Percentiles rank a stretch among this genome's conserved stretches.
Conservation (phyloP, 2,888 invertebrate species). For the Hyposoter dolosus region DNA sequence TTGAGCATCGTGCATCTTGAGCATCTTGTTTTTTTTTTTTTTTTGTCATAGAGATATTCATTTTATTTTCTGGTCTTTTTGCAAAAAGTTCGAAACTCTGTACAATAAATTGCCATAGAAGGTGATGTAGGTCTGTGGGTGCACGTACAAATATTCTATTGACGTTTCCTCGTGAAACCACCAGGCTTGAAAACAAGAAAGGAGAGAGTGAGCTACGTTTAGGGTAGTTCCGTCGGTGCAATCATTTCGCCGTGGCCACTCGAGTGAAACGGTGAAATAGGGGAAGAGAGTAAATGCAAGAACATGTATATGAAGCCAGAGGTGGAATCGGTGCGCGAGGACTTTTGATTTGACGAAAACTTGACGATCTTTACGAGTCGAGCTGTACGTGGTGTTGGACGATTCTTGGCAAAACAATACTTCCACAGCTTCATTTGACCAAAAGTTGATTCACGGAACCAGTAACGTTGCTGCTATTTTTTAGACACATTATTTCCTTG, state of each 20-base stretch:
- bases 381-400: not conserved
- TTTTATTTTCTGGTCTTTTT: too few relatives aligned
- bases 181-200: constrained; percentile 41
- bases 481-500: not conserved
- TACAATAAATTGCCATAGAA: not conserved
- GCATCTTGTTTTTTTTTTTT: too few relatives aligned
- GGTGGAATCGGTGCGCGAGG: constrained; percentile 12
- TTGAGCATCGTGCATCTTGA: too few relatives aligned
- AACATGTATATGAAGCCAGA: not conserved
- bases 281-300: constrained; percentile 12
- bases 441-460: not conserved
- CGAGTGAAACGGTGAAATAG: constrained; percentile 28
- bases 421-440: not conserved
- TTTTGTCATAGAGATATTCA: too few relatives aligned
- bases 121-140: constrained; percentile 17
- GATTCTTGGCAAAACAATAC: not conserved
- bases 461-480: not conserved
- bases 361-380: constrained; percentile 2
- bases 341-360: constrained; percentile 14
- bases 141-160: not conserved
- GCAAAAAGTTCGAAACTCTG: not conserved
- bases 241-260: constrained; percentile 18
- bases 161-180: constrained; percentile 32
- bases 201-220: constrained; percentile 6
- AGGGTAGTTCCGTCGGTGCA: constrained; percentile 27